A percentile compares a stretch with the other conserved stretches of the same genome.
phyloP scores from a whole-genome alignment of 2,113 vertebrate species.

The Emberiza fucata region DNA sequence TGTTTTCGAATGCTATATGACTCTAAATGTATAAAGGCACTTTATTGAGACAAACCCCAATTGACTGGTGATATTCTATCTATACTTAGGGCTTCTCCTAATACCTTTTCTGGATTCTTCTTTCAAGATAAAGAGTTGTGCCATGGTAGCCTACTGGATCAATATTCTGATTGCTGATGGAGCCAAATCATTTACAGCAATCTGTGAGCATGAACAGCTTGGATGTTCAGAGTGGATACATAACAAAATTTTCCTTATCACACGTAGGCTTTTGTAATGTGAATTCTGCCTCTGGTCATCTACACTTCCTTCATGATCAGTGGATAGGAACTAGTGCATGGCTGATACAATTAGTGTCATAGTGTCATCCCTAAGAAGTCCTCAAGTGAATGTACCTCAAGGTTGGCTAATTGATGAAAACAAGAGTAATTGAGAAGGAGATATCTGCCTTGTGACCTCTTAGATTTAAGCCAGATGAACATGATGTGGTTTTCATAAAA shows the following conservation, averaged over 20 bases:
- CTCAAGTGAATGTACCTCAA: background rate
- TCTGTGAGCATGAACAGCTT: accelerated
- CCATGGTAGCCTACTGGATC: background rate
- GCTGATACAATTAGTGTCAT: background rate
- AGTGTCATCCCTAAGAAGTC: background rate
- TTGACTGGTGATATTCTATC: background rate
- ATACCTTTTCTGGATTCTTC: background rate
- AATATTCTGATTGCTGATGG: background rate
- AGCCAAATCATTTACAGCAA: background rate
- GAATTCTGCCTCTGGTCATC: background rate
- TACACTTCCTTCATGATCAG: background rate
- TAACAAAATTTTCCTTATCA: background rate
- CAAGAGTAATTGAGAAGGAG: background rate
- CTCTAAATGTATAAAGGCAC: background rate
- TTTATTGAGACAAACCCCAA: background rate
- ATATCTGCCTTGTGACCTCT: background rate
- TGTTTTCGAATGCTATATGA: background rate
- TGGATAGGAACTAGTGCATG: background rate
- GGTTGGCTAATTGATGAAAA: background rate
- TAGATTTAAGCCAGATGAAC: background rate
- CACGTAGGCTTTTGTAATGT: no score
- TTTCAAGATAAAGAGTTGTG: background rate
- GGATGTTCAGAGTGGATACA: background rate
- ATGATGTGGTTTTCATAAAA: background rate
- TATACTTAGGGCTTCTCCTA: background rate